phyloP scores from a whole-genome alignment of 2,113 vertebrate genomes.

The Ciconia stormi region DNA sequence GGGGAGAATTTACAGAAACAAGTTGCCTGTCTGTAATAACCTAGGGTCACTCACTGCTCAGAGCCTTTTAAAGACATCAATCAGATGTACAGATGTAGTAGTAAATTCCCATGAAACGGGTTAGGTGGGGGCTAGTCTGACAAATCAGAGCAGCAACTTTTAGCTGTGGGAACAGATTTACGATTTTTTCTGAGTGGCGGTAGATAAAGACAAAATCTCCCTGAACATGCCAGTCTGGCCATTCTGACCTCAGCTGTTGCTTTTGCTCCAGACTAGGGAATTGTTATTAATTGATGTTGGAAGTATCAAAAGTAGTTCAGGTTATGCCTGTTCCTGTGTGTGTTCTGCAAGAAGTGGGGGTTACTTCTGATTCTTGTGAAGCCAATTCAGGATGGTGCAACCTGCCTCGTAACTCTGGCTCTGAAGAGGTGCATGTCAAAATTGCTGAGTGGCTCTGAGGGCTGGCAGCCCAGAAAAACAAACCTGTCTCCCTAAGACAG shows the following conservation, averaged over 20 bases:
- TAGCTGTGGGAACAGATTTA: background rate
- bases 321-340: background rate
- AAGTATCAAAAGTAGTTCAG: background rate
- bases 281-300: background rate
- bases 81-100: background rate
- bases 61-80: background rate
- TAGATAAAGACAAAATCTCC: background rate
- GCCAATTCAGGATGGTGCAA: background rate
- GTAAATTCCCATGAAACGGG: background rate
- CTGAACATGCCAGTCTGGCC: background rate
- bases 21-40: background rate
- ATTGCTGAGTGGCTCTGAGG: background rate
- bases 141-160: background rate
- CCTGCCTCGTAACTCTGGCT: background rate
- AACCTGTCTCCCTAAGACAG: background rate
- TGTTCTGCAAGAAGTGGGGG: background rate
- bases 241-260: background rate
- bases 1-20: background rate
- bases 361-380: background rate
- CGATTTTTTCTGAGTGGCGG: background rate
- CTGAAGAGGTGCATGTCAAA: background rate
- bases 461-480: background rate
- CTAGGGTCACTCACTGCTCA: background rate
- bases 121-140: background rate
- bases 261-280: background rate